phyloP scores from a whole-genome alignment of 2,797 vertebrate species.

The Phalloptychus januarius region DNA sequence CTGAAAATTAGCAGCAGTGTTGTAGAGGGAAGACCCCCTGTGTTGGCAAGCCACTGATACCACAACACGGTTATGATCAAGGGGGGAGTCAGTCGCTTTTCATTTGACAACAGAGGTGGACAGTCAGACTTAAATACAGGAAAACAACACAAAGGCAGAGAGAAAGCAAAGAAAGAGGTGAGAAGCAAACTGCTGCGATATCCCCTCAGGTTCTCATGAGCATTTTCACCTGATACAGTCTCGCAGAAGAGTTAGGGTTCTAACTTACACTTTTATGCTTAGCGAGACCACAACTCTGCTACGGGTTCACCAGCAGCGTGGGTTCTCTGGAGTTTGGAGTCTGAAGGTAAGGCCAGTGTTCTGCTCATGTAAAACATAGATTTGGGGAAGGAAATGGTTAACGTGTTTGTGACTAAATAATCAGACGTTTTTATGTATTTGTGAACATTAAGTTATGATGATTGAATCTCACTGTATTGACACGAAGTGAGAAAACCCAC shows the following conservation, averaged over 20 bases:
- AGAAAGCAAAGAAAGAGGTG: slow-evolving; percentile 20
- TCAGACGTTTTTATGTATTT: neutral
- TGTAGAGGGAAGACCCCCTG: slow-evolving; percentile 16
- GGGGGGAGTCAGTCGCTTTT: slow-evolving; percentile 20
- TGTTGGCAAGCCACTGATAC: slow-evolving; percentile 34
- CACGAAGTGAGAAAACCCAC: neutral
- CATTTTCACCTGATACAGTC: slow-evolving; percentile 16
- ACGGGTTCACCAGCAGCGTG: slow-evolving; percentile 4
- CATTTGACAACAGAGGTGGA: slow-evolving; percentile 45
- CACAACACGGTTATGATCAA: slow-evolving; percentile 41
- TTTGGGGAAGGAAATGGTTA: slow-evolving; percentile 12
- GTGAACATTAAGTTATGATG: neutral
- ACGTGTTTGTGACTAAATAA: neutral
- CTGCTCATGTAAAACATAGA: neutral
- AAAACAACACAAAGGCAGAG: slow-evolving; percentile 27
- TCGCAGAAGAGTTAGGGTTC: slow-evolving; percentile 25
- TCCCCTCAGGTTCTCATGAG: slow-evolving; percentile 5
- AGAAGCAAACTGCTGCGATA: slow-evolving; percentile 26
- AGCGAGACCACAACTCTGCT: neutral
- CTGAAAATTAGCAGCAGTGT: slow-evolving; percentile 13
- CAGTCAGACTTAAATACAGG: slow-evolving; percentile 37
- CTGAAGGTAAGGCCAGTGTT: slow-evolving; percentile 63
- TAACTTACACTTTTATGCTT: neutral
- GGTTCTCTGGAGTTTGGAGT: slow-evolving; percentile 17
- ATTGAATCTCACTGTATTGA: neutral